Evolutionary conservation across 1,140 invertebrate species (phyloP).

Genomic region (Aphelenchoides fujianensis): DNA sequence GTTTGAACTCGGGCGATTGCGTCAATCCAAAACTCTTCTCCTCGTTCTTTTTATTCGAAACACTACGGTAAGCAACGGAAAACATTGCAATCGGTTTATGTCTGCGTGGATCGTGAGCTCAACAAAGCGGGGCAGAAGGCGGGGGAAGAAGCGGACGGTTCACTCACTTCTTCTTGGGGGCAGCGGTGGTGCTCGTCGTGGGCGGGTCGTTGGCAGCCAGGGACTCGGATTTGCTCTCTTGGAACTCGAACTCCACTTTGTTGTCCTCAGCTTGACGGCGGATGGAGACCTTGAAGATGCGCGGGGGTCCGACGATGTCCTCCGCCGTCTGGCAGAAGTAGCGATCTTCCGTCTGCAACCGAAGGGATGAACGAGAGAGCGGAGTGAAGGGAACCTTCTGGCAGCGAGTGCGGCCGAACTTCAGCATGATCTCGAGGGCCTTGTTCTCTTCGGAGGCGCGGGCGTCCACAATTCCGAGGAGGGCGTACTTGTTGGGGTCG

Average conservation of each 20-base stretch:
- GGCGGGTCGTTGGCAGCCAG: too few relatives aligned
- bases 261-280: background rate
- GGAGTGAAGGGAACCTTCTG: background rate
- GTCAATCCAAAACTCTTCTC: too few relatives aligned
- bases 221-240: background rate
- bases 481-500: background rate
- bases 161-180: background rate
- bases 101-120: too few relatives aligned
- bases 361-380: background rate
- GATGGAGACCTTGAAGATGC: background rate
- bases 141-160: too few relatives aligned
- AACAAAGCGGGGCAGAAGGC: too few relatives aligned
- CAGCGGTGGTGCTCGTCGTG: background rate
- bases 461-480: background rate
- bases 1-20: too few relatives aligned
- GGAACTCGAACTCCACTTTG: background rate
- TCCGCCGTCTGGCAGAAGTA: slow-evolving; percentile 10
- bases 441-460: slow-evolving; percentile 7
- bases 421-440: background rate
- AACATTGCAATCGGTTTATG: too few relatives aligned
- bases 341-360: slow-evolving; percentile 7
- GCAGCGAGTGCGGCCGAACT: slow-evolving; percentile 9
- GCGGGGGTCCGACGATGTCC: background rate
- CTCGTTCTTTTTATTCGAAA: too few relatives aligned
- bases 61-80: too few relatives aligned